Conservation (phyloP, 1,140 invertebrate genomes). For the Drosophila cardini region DNA sequence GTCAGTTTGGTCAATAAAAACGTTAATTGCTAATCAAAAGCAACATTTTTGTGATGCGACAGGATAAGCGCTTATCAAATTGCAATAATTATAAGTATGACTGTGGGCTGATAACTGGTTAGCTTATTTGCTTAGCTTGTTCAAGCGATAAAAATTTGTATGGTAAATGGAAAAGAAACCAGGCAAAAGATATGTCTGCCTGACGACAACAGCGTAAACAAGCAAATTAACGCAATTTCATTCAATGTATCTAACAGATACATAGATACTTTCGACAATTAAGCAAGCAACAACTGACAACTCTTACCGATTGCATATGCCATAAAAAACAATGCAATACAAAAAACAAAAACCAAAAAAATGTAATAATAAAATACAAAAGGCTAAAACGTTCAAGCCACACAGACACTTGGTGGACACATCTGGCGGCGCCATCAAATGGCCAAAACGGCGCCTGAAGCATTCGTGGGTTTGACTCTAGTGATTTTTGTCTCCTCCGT, state of each 20-base stretch:
- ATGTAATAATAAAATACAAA: conserved; percentile 12
- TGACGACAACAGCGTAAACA: conserved; percentile 66
- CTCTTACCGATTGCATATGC: conserved; percentile 46
- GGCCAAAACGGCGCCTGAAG: conserved; percentile 63
- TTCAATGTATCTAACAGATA: conserved; percentile 46
- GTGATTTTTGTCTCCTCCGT: conserved; percentile 41
- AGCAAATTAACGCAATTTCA: conserved; percentile 77
- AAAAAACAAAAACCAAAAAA: conserved; percentile 9
- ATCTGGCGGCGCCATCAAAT: conserved; percentile 76
- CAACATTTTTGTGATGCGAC: conserved; percentile 77
- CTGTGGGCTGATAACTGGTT: conserved; percentile 61
- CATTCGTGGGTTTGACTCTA: conserved; percentile 63
- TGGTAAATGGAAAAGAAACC: conserved; percentile 50
- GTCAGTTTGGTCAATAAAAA: conserved; percentile 71
- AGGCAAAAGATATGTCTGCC: conserved; percentile 44
- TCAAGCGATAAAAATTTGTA: conserved; percentile 74
- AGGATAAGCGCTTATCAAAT: conserved; percentile 80
- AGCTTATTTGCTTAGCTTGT: conserved; percentile 42
- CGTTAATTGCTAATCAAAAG: conserved; percentile 80
- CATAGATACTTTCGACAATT: conserved; percentile 57
- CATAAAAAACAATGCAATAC: conserved; percentile 42
- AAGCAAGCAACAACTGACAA: conserved; percentile 47
- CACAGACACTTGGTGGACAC: conserved; percentile 35
- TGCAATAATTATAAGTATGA: conserved; percentile 35
- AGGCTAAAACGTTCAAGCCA: neutral